These are phyloP conservation scores for Ploceus nigricollis DNA, from an alignment of 2,113 vertebrate species.

Conservation along the genomic window DNA sequence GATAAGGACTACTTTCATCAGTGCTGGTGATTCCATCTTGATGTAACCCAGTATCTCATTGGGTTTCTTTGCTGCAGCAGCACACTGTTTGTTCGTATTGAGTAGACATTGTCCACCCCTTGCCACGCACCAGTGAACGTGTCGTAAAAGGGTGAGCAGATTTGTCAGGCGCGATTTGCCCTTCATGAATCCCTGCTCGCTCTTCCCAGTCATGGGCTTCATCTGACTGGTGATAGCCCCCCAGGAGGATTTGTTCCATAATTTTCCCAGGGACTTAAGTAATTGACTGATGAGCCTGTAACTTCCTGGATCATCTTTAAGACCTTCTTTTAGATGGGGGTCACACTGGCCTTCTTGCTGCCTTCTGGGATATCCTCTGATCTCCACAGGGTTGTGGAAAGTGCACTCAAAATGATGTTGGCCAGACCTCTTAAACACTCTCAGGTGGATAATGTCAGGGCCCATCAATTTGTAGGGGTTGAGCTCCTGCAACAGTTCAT, in stretches of 20 bases:
- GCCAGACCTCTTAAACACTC: neutral
- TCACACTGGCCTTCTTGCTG: neutral
- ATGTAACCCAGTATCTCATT: rapidly evolving
- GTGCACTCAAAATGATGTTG: neutral
- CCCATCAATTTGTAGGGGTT: neutral
- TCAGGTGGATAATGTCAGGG: neutral
- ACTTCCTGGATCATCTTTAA: neutral
- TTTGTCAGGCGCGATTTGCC: rapidly evolving
- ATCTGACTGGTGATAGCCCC: neutral
- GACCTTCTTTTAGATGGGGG: neutral
- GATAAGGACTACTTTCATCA: neutral
- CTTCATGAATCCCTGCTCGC: neutral
- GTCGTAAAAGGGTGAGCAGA: rapidly evolving
- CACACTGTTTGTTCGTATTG: rapidly evolving
- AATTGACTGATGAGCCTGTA: neutral
- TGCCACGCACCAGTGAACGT: neutral
- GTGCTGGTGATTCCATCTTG: neutral
- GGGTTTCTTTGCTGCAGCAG: neutral
- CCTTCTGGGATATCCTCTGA: neutral
- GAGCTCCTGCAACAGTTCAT: neutral
- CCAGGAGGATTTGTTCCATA: neutral
- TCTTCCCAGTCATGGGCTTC: neutral
- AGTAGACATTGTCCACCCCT: neutral
- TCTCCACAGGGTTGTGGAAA: neutral
- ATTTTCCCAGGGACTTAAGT: neutral